Evolutionary conservation across 2,797 vertebrate genomes (phyloP).

Genomic region (Harpagifer antarcticus): DNA sequence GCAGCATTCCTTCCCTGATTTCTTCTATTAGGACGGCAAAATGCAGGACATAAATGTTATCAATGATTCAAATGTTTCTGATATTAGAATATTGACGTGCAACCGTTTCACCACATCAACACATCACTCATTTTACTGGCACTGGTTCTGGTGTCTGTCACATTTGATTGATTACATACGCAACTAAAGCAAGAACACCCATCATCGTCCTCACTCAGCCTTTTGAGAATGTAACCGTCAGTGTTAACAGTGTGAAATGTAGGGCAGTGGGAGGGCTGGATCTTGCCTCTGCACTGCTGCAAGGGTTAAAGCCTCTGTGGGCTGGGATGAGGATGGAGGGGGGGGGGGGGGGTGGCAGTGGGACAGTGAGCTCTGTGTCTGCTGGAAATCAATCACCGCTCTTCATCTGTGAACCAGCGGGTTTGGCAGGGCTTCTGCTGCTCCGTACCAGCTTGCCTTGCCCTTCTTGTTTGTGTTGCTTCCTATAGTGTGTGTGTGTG

Average conservation of each 20-base stretch:
- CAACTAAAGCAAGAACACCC: background rate
- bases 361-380: slow-evolving; percentile 75
- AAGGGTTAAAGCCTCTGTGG: slow-evolving; percentile 73
- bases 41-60: slow-evolving; percentile 10
- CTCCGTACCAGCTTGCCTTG: slow-evolving; percentile 79
- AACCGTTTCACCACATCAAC: background rate
- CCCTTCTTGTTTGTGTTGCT: slow-evolving; percentile 64
- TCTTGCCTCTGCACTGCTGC: slow-evolving; percentile 59
- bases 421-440: slow-evolving; percentile 70
- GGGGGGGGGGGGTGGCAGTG: slow-evolving; percentile 15
- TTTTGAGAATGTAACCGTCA: slow-evolving; percentile 22
- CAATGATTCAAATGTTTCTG: slow-evolving; percentile 34
- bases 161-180: slow-evolving; percentile 11
- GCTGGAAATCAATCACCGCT: slow-evolving; percentile 79
- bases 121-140: background rate
- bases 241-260: slow-evolving; percentile 65
- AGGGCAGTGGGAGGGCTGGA: slow-evolving; percentile 72
- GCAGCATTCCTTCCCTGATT: slow-evolving; percentile 6
- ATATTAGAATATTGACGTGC: slow-evolving; percentile 21
- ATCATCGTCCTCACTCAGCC: slow-evolving; percentile 14
- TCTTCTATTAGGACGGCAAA: slow-evolving; percentile 8
- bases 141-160: background rate
- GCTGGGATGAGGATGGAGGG: slow-evolving; percentile 42
- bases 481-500: slow-evolving; percentile 14
- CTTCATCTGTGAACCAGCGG: slow-evolving; percentile 69